Conservation (phyloP, 2,113 vertebrate species). For the human (Homo sapiens) region GRCh38 chr14:66915501-66916000, state of each 20-base stretch:
- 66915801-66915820: neutral
- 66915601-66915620: neutral
- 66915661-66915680: neutral
- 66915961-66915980: constrained; percentile 64
- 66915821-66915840: constrained; percentile 18
- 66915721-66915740: neutral
- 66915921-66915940: constrained; percentile 51
- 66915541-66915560: constrained; percentile 14
- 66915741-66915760: constrained; percentile 11
- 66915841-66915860: neutral
- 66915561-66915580: constrained; percentile 40
- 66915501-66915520: neutral
- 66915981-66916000: constrained; percentile 77
- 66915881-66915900: constrained; percentile 32
- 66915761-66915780: constrained; percentile 41
- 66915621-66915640: constrained; percentile 43
- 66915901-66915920: neutral
- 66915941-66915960: constrained; percentile 52
- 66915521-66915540: neutral
- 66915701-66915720: constrained; percentile 1
- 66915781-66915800: constrained; percentile 22
- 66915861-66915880: neutral
- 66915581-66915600: neutral
- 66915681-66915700: neutral
- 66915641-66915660: constrained; percentile 12